Evolutionary conservation across 1,140 invertebrate species (phyloP).

Genomic region (Eurytemora carolleeae): DNA sequence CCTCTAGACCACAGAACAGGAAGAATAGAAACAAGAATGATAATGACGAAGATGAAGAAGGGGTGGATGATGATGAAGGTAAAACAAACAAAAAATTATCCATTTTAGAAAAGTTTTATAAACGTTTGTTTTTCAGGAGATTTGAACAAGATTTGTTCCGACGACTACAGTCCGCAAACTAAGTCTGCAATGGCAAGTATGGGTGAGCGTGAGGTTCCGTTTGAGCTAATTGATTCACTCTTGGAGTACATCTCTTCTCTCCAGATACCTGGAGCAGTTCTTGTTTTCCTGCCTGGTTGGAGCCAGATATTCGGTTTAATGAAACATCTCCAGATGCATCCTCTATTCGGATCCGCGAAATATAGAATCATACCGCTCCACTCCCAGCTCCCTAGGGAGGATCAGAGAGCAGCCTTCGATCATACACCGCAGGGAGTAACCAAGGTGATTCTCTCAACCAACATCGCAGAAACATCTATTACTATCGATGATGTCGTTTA

Average conservation of each 20-base stretch:
- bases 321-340: slow-evolving; percentile 55
- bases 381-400: slow-evolving; percentile 69
- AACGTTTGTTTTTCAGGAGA: slow-evolving; percentile 20
- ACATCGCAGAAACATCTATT: slow-evolving; percentile 82
- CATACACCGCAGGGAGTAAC: slow-evolving; percentile 46
- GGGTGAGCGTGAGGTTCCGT: slow-evolving; percentile 71
- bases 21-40: slow-evolving; percentile 40
- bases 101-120: slow-evolving; percentile 36
- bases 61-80: slow-evolving; percentile 35
- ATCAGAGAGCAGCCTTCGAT: slow-evolving; percentile 68
- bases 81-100: too few relatives aligned
- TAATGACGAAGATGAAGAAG: slow-evolving; percentile 32
- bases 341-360: slow-evolving; percentile 38
- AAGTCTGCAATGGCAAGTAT: slow-evolving; percentile 46
- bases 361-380: slow-evolving; percentile 63
- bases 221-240: slow-evolving; percentile 69
- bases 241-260: slow-evolving; percentile 51
- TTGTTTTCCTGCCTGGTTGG: slow-evolving; percentile 85
- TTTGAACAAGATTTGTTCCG: slow-evolving; percentile 22
- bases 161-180: slow-evolving; percentile 35
- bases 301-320: slow-evolving; percentile 79
- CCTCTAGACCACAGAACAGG: slow-evolving; percentile 24
- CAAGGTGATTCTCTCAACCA: slow-evolving; percentile 71
- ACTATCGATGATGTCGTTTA: slow-evolving; percentile 93
- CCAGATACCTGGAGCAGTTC: slow-evolving; percentile 53